Percentiles rank a stretch among this genome's conserved stretches.
Evolutionary conservation across 1,140 invertebrate species (phyloP).

Genomic region (Drosophila bocqueti): DNA sequence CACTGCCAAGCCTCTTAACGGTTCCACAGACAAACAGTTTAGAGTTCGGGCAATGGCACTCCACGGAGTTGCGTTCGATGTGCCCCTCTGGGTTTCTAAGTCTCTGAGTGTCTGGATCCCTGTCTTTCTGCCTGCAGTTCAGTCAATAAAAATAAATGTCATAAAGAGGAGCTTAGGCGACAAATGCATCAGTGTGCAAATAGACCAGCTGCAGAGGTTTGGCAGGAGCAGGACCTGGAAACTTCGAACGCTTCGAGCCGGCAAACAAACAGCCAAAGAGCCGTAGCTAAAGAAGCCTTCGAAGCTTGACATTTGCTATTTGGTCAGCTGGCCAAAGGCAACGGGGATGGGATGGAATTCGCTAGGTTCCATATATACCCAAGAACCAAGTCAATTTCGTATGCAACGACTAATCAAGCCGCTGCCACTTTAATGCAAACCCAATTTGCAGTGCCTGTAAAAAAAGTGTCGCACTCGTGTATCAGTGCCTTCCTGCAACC

Average conservation of each 20-base stretch:
- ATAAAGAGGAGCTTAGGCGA: conserved; percentile 75
- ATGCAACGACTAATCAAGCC: conserved; percentile 59
- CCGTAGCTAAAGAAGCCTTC: conserved; percentile 3
- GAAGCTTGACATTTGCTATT: conserved; percentile 46
- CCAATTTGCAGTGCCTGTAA: conserved; percentile 62
- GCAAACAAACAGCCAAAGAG: conserved; percentile 47
- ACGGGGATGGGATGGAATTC: neutral
- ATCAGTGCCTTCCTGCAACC: conserved; percentile 1
- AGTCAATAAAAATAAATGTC: conserved; percentile 83
- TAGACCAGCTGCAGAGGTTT: conserved; percentile 38
- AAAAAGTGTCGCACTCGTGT: conserved; percentile 68
- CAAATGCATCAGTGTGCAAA: conserved; percentile 65
- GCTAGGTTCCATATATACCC: neutral
- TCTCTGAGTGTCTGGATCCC: neutral
- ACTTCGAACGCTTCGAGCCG: conserved; percentile 49
- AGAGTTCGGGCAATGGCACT: conserved; percentile 35
- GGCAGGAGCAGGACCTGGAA: conserved; percentile 1
- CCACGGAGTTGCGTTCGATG: conserved; percentile 23
- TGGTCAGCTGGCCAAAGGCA: conserved; percentile 47
- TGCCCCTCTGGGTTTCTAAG: conserved; percentile 1
- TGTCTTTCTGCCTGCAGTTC: conserved; percentile 32
- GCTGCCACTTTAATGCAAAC: conserved; percentile 62
- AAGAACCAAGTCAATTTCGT: conserved; percentile 34
- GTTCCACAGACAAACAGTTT: conserved; percentile 47
- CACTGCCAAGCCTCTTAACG: conserved; percentile 63